Evolutionary conservation across 2,797 vertebrate genomes (phyloP).

Genomic region (Dryobates pubescens): DNA sequence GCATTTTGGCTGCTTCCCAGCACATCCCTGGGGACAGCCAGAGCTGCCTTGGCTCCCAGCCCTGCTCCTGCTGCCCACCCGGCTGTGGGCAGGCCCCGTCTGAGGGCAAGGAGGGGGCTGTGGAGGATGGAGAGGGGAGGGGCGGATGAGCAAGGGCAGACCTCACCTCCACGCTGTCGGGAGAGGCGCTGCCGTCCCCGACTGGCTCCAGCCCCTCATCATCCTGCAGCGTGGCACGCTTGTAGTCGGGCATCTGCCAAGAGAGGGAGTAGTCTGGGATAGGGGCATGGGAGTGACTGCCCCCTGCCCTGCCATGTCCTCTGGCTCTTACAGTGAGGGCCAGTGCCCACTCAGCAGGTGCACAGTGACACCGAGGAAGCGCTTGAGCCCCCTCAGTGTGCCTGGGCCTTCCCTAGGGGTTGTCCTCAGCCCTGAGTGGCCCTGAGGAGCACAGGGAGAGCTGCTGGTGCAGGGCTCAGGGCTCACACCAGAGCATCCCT

Average conservation of each 20-base stretch:
- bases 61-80: background rate
- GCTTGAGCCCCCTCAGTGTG: background rate
- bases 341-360: background rate
- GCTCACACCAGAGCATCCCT: background rate
- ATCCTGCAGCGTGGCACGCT: slow-evolving; percentile 91
- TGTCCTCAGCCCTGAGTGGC: background rate
- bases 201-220: slow-evolving; percentile 85
- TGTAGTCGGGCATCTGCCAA: slow-evolving; percentile 94
- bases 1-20: slow-evolving; percentile 43
- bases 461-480: background rate
- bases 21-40: background rate
- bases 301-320: background rate
- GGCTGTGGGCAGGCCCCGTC: background rate
- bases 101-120: background rate
- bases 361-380: accelerated
- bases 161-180: slow-evolving; percentile 89
- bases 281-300: background rate
- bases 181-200: slow-evolving; percentile 83
- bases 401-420: background rate
- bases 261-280: background rate
- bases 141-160: background rate
- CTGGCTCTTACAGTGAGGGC: background rate
- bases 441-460: background rate
- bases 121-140: background rate
- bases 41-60: background rate